A percentile compares a stretch with the other conserved stretches of the same genome.
Evolutionary conservation across 64 coral and sea anemone genomes (phyloP).

Genomic region (Dendronephthya gigantea): DNA sequence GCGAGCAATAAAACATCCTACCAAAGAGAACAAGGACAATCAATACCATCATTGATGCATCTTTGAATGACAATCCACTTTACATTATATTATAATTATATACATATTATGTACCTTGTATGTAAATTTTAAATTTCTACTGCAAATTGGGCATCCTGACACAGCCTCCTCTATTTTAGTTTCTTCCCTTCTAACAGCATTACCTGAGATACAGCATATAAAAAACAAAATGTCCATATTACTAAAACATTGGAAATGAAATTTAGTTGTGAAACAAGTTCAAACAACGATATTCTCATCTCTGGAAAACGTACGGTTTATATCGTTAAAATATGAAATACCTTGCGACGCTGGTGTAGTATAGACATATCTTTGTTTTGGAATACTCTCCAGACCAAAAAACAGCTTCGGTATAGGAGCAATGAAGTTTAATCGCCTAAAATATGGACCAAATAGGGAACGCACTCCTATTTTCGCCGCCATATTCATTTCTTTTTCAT

Average conservation of each 20-base stretch:
- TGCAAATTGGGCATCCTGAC: constrained; percentile 83
- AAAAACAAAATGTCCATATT: background rate
- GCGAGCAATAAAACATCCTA: constrained; percentile 94
- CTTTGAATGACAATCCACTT: too few species aligned
- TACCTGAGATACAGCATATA: background rate
- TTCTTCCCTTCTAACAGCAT: background rate
- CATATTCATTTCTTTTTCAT: background rate
- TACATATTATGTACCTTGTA: constrained; percentile 88
- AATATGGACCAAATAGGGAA: background rate
- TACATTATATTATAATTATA: too few species aligned
- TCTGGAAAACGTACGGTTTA: background rate
- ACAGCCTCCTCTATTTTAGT: constrained; percentile 21
- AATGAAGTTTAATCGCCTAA: background rate
- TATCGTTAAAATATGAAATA: background rate
- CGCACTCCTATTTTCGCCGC: background rate
- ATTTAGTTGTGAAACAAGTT: background rate
- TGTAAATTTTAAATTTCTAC: constrained; percentile 72
- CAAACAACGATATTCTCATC: too few species aligned
- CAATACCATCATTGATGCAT: background rate
- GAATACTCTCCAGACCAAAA: background rate
- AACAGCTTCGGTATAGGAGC: background rate
- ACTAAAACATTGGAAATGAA: background rate
- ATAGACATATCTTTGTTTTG: background rate
- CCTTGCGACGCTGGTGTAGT: background rate
- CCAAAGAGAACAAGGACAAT: constrained; percentile 3